These are phyloP conservation scores for Homarus americanus DNA, from an alignment of 1,140 invertebrate species.

Conservation along the genomic window DNA sequence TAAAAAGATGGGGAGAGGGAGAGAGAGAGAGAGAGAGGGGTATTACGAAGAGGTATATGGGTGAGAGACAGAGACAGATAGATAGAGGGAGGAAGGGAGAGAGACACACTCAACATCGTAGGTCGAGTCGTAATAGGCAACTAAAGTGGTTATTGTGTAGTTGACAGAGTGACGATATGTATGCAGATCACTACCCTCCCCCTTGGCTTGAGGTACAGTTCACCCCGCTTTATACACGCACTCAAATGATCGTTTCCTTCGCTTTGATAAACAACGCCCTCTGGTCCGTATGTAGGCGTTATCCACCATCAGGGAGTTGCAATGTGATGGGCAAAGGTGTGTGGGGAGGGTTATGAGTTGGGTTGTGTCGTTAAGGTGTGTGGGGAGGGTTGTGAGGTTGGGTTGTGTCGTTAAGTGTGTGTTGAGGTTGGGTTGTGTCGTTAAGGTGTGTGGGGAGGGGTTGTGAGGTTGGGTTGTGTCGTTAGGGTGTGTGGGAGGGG, in stretches of 20 bases:
- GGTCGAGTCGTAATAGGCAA: neutral
- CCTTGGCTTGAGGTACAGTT: neutral
- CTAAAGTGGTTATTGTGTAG: constrained; percentile 21
- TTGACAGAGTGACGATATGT: constrained; percentile 2
- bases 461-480: no score
- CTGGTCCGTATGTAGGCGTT: no score
- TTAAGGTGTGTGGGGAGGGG: no score
- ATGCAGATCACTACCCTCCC: constrained; percentile 24
- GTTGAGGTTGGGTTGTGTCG: no score
- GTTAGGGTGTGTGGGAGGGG: no score
- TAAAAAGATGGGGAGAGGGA: neutral
- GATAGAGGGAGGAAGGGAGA: neutral
- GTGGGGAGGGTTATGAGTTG: no score
- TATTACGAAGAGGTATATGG: neutral
- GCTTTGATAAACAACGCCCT: neutral
- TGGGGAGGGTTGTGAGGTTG: no score
- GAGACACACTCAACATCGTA: no score
- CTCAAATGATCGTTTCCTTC: neutral
- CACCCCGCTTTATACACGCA: neutral
- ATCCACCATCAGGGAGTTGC: no score
- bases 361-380: no score
- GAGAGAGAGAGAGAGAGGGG: neutral
- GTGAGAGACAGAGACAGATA: neutral
- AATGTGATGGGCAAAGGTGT: no score
- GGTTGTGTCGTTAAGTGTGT: no score